These are phyloP conservation scores for Siphlonurus alternatus DNA, from an alignment of 2,888 invertebrate genomes.

Conservation along the genomic window DNA sequence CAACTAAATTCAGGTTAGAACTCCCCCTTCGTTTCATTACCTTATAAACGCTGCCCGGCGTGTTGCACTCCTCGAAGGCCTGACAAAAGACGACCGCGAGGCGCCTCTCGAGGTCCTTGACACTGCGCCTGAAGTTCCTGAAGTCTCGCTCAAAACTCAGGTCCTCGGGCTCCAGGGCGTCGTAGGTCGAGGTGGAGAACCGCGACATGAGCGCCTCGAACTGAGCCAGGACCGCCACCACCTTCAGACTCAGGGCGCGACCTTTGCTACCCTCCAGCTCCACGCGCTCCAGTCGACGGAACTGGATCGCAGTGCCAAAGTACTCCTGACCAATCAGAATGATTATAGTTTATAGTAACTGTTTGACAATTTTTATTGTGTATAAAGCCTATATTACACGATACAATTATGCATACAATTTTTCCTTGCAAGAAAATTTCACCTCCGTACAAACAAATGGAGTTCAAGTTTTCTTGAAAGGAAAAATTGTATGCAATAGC, in stretches of 20 bases:
- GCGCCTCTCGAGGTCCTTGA: conserved; percentile 55
- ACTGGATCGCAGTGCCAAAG: conserved; percentile 61
- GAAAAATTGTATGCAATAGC: too few species aligned
- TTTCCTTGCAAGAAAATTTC: too few species aligned
- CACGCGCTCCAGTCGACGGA: conserved; percentile 71
- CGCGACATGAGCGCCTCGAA: conserved; percentile 25
- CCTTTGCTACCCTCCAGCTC: conserved; percentile 56
- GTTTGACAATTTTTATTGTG: too few species aligned
- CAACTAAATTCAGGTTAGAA: too few species aligned
- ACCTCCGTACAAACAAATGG: too few species aligned
- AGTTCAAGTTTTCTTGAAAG: too few species aligned
- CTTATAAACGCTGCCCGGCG: conserved; percentile 43
- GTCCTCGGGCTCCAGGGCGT: conserved; percentile 55
- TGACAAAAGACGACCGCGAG: conserved; percentile 64
- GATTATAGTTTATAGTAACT: too few species aligned
- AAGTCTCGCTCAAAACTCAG: conserved; percentile 47
- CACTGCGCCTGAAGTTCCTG: conserved; percentile 39
- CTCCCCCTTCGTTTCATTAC: too few species aligned
- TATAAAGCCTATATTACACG: too few species aligned
- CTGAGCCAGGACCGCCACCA: conserved; percentile 24
- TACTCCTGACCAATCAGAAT: conserved; percentile 45
- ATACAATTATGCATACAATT: too few species aligned
- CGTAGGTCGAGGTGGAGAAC: conserved; percentile 43
- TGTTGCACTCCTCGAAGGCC: conserved; percentile 64
- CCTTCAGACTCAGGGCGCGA: conserved; percentile 36